Evolutionary conservation across 2,797 vertebrate species (phyloP).

Genomic region (Micrastur ruficollis): DNA sequence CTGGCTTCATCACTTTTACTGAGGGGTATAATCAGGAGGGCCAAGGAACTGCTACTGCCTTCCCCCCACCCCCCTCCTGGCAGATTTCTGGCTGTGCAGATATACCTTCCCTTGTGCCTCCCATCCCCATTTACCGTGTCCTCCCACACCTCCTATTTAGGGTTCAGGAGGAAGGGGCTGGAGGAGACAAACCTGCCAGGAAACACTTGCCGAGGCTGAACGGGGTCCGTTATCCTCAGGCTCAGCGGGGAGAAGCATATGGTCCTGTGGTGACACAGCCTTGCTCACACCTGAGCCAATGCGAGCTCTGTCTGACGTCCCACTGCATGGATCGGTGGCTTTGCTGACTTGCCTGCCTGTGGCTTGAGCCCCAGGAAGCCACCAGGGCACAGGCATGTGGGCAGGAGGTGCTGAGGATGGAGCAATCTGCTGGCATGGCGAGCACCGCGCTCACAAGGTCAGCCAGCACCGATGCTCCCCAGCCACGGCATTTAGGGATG

Average conservation of each 20-base stretch:
- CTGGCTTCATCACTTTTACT: accelerated
- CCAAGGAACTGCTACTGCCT: not conserved
- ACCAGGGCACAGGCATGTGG: accelerated
- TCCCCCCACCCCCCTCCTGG: accelerated
- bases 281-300: accelerated
- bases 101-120: not conserved
- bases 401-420: not conserved
- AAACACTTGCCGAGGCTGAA: not conserved
- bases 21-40: not conserved
- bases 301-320: not conserved
- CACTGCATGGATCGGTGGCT: not conserved
- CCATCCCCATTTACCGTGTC: too few relatives aligned
- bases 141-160: accelerated
- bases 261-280: not conserved
- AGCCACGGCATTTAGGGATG: accelerated
- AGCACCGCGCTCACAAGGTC: accelerated
- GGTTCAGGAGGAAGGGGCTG: not conserved
- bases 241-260: accelerated
- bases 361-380: not conserved
- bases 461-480: accelerated
- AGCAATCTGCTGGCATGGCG: not conserved
- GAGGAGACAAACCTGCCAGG: not conserved
- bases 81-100: not conserved
- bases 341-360: not conserved
- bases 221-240: not conserved